These are phyloP conservation scores for Brachypteracias leptosomus DNA, from an alignment of 2,113 vertebrate genomes.

Conservation along the genomic window DNA sequence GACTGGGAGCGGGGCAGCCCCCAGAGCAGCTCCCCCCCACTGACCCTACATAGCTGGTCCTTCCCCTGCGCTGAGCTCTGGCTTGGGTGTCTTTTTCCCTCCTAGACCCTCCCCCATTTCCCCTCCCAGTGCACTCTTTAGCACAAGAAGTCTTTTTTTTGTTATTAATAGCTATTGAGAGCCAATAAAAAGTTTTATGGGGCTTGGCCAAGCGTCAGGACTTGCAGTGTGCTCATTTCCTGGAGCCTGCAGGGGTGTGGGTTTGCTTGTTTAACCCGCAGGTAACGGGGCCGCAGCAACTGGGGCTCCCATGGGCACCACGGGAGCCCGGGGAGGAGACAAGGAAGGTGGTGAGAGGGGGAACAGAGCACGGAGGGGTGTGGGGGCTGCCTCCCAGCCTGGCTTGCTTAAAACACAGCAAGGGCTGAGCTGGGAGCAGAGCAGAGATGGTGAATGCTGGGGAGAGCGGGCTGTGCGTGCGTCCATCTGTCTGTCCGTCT, in stretches of 20 bases:
- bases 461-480: fast-evolving
- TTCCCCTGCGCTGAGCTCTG: neutral
- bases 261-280: neutral
- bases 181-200: neutral
- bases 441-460: neutral
- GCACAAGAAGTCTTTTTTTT: neutral
- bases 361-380: neutral
- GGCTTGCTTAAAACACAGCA: fast-evolving
- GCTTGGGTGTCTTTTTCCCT: neutral
- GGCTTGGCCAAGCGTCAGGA: neutral
- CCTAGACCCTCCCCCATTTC: neutral
- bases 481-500: fast-evolving
- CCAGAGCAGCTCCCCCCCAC: neutral
- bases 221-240: neutral
- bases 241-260: neutral
- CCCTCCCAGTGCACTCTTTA: neutral
- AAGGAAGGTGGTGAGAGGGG: neutral
- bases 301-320: neutral
- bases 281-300: neutral
- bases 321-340: neutral
- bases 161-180: slow-evolving; percentile 13
- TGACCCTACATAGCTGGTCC: fast-evolving
- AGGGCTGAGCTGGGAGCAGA: neutral
- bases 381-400: neutral
- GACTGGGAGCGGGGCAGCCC: neutral